Evolutionary conservation across 2,888 invertebrate genomes (phyloP).

Genomic region (Drosophila fungiperda): DNA sequence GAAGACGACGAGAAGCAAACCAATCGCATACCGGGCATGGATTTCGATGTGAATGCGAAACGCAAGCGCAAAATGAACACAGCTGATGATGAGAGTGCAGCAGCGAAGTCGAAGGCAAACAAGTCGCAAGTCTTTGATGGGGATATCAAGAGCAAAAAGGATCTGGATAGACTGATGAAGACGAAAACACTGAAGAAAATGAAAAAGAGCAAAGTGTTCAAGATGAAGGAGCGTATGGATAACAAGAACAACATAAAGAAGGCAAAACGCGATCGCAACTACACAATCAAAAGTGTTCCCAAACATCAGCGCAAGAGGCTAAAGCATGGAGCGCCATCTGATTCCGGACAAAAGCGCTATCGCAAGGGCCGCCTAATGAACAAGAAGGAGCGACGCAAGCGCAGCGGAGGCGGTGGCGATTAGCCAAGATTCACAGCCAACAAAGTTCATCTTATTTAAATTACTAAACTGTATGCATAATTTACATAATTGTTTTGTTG

Average conservation of each 20-base stretch:
- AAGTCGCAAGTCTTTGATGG: background rate
- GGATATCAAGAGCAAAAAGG: conserved; percentile 86
- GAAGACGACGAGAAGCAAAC: conserved; percentile 34
- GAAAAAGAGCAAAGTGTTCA: conserved; percentile 91
- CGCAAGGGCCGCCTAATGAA: conserved; percentile 80
- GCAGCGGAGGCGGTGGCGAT: conserved; percentile 58
- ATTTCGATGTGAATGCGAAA: conserved; percentile 68
- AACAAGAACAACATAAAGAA: conserved; percentile 90
- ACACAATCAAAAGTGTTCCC: conserved; percentile 79
- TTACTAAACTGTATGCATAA: conserved; percentile 31
- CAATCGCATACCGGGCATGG: conserved; percentile 82
- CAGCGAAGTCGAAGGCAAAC: background rate
- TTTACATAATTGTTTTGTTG: conserved; percentile 42
- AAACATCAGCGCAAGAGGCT: conserved; percentile 79
- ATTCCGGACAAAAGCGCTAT: conserved; percentile 52
- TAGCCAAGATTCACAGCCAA: conserved; percentile 17
- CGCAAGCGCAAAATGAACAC: conserved; percentile 40
- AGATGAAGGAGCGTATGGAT: conserved; percentile 90
- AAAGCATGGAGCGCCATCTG: conserved; percentile 68
- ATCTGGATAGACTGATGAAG: conserved; percentile 89
- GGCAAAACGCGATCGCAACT: conserved; percentile 85
- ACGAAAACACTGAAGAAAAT: conserved; percentile 90
- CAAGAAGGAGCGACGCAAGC: conserved; percentile 74
- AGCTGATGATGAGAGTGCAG: background rate
- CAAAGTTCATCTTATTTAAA: background rate